A percentile compares a stretch with the other conserved stretches of the same genome.
Conservation (phyloP, 2,113 vertebrate genomes). For the Salvelinus alpinus region DNA sequence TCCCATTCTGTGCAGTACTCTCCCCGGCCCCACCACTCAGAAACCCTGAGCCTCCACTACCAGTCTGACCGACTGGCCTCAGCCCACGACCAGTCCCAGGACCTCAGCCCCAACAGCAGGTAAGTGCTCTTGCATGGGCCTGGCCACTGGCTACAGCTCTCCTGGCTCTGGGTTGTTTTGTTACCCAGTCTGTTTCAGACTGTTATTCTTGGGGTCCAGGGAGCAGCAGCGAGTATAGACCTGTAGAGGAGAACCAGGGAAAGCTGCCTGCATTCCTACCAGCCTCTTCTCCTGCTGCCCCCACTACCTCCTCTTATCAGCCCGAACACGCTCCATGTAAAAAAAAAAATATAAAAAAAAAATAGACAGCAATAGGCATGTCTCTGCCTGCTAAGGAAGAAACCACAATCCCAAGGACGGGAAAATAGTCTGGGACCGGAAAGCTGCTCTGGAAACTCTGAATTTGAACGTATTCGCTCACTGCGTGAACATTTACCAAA, state of each 20-base stretch:
- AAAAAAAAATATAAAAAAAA: conserved; percentile 80
- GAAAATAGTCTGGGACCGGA: conserved; percentile 36
- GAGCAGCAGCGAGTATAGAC: conserved; percentile 59
- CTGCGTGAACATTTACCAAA: conserved; percentile 21
- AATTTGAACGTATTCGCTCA: conserved; percentile 14
- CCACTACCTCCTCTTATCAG: conserved; percentile 69
- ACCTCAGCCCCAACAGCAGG: conserved; percentile 50
- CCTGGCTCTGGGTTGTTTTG: neutral
- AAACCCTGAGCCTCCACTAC: conserved; percentile 73
- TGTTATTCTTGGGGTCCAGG: conserved; percentile 9
- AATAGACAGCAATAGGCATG: conserved; percentile 69
- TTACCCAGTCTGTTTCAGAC: conserved; percentile 16
- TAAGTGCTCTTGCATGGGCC: conserved; percentile 28
- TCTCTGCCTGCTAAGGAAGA: conserved; percentile 64
- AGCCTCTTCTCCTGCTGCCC: conserved; percentile 42
- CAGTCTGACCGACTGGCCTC: conserved; percentile 59
- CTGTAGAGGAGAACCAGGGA: conserved; percentile 59
- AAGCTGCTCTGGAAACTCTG: conserved; percentile 30
- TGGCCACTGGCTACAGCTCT: neutral
- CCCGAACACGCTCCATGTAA: conserved; percentile 46
- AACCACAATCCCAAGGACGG: conserved; percentile 30
- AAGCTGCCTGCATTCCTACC: conserved; percentile 64
- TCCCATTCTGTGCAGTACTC: conserved; percentile 85
- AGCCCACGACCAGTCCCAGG: conserved; percentile 60
- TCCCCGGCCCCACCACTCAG: conserved; percentile 82